These are phyloP conservation scores for Bradypodion pumilum DNA, from an alignment of 2,797 vertebrate species.

Conservation along the genomic window DNA sequence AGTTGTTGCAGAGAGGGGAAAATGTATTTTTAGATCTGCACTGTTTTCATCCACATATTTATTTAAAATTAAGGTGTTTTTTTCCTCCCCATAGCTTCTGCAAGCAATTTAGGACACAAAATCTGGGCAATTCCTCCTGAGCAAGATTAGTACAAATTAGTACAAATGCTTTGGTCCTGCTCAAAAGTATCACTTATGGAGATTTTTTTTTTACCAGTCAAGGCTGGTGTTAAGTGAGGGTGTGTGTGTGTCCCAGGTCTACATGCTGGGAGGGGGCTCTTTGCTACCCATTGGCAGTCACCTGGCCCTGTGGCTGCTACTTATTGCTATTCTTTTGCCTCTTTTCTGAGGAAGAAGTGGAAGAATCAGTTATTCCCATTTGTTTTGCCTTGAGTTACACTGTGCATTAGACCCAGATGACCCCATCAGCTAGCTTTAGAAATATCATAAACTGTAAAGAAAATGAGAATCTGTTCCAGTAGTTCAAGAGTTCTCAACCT, in stretches of 20 bases:
- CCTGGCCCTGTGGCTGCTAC: no score
- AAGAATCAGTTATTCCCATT: not conserved
- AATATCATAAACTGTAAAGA: no score
- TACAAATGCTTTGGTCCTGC: not conserved
- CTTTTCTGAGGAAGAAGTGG: no score
- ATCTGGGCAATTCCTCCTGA: not conserved
- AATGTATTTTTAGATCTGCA: not conserved
- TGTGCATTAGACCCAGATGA: not conserved
- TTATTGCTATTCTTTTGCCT: no score
- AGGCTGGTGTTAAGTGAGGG: not conserved
- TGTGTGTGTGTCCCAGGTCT: no score
- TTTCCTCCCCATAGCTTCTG: not conserved
- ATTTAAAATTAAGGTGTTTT: not conserved
- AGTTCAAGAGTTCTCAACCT: no score
- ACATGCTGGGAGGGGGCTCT: not conserved
- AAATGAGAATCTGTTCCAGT: no score
- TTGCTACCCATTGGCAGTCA: no score
- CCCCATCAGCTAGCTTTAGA: no score
- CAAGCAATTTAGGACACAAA: not conserved
- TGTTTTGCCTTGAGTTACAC: not conserved
- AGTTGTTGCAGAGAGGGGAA: not conserved
- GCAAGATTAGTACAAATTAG: not conserved
- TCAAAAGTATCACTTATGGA: no score
- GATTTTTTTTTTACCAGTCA: no score
- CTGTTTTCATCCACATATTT: not conserved